phyloP scores from a whole-genome alignment of 2,888 invertebrate genomes.

The Litoditis marina region DNA sequence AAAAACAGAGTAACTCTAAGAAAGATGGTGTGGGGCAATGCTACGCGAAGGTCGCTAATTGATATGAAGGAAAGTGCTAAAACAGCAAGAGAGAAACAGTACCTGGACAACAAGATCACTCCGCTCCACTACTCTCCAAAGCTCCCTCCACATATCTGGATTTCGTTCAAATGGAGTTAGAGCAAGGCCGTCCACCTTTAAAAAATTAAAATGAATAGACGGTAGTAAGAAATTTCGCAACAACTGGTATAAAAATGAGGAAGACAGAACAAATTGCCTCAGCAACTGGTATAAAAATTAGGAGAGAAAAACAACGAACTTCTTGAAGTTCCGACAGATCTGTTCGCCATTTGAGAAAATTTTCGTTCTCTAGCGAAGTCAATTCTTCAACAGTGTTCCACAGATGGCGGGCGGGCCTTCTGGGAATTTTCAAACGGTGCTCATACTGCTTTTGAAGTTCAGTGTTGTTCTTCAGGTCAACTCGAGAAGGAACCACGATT shows the following conservation, averaged over 20 bases:
- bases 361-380: conserved; percentile 75
- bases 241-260: not conserved
- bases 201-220: conserved; percentile 2
- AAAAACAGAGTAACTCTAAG: too few relatives aligned
- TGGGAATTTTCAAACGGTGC: conserved; percentile 75
- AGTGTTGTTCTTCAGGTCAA: conserved; percentile 41
- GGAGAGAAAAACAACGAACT: conserved; percentile 27
- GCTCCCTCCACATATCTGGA: conserved; percentile 92
- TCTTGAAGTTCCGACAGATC: conserved; percentile 71
- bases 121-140: conserved; percentile 96
- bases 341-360: conserved; percentile 86
- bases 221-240: conserved; percentile 3
- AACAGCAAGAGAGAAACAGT: too few relatives aligned
- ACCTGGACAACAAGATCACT: conserved; percentile 64
- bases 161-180: conserved; percentile 97
- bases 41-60: too few relatives aligned
- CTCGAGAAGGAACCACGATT: conserved; percentile 43
- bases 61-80: too few relatives aligned
- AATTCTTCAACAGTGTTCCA: conserved; percentile 78
- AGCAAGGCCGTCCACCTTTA: conserved; percentile 72
- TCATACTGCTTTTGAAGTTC: conserved; percentile 64
- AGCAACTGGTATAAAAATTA: conserved; percentile 1
- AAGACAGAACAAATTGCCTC: not conserved
- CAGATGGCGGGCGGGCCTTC: conserved; percentile 80
- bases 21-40: not conserved